A percentile compares a stretch with the other conserved stretches of the same genome.
phyloP scores from a whole-genome alignment of 2,888 invertebrate genomes.

The Papilio gigon region DNA sequence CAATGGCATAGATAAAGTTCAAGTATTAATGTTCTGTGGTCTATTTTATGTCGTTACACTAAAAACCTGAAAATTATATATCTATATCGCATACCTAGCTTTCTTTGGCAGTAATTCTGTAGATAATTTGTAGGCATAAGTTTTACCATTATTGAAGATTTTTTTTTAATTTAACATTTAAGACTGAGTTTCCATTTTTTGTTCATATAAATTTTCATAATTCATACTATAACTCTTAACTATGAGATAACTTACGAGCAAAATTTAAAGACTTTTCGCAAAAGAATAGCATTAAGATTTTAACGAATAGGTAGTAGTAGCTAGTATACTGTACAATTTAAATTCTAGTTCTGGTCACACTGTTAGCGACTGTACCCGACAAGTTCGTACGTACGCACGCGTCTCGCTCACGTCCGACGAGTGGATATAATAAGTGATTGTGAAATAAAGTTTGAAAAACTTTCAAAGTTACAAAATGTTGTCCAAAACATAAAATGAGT shows the following conservation, averaged over 20 bases:
- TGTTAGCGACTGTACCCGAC: conserved; percentile 42
- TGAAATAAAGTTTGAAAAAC: conserved; percentile 69
- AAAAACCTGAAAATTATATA: no score
- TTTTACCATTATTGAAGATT: no score
- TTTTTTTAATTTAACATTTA: no score
- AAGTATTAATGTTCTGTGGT: not conserved
- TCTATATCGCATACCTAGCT: not conserved
- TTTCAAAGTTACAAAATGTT: conserved; percentile 59
- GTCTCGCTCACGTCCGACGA: conserved; percentile 62
- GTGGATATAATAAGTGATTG: conserved; percentile 53
- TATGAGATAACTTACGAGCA: not conserved
- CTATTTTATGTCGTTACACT: no score
- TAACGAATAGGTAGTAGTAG: no score
- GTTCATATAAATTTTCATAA: not conserved
- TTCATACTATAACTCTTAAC: not conserved
- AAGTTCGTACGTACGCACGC: conserved; percentile 49
- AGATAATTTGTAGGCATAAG: no score
- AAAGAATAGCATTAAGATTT: no score
- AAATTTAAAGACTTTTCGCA: no score
- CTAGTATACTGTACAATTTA: conserved; percentile 1
- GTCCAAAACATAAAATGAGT: conserved; percentile 20
- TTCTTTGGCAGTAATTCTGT: not conserved
- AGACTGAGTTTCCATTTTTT: not conserved
- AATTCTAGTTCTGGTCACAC: conserved; percentile 26
- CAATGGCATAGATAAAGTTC: not conserved